A percentile compares a stretch with the other conserved stretches of the same genome.
Conservation (phyloP, 2,113 vertebrate genomes). For the Pollachius pollachius region DNA sequence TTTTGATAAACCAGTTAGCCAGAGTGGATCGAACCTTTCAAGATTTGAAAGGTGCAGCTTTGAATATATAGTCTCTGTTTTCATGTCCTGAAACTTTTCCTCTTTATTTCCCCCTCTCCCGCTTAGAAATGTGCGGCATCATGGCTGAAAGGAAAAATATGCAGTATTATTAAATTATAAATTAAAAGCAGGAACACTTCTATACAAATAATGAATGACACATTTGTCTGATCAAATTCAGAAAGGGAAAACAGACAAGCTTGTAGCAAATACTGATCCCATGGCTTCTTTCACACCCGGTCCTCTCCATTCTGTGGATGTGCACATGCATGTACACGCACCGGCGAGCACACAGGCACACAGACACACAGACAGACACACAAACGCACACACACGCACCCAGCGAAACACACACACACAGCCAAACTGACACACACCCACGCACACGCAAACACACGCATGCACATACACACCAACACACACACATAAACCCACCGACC, state of each 20-base stretch:
- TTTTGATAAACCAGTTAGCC: conserved; percentile 72
- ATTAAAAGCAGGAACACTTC: too few relatives aligned
- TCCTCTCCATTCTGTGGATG: conserved; percentile 48
- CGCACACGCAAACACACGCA: conserved; percentile 5
- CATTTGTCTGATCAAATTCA: conserved; percentile 74
- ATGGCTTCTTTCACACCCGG: conserved; percentile 64
- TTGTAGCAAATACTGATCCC: conserved; percentile 75
- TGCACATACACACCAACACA: conserved; percentile 43
- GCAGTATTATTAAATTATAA: too few relatives aligned
- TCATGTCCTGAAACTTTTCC: conserved; percentile 46
- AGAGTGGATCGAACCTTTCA: conserved; percentile 60
- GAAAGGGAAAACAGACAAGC: conserved; percentile 73
- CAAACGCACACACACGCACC: conserved; percentile 14
- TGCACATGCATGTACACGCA: conserved; percentile 30
- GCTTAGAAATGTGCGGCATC: conserved; percentile 1
- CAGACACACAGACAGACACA: conserved; percentile 9
- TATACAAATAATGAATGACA: too few relatives aligned
- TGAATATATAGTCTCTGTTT: conserved; percentile 51
- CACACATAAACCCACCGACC: conserved; percentile 62
- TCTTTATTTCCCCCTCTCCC: conserved; percentile 21
- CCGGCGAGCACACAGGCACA: not conserved
- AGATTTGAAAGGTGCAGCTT: conserved; percentile 69
- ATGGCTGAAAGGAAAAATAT: too few relatives aligned
- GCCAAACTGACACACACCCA: not conserved
- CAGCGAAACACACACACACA: not conserved